Conservation (phyloP, 2,797 vertebrate species). For the Hylomyscus alleni region DNA sequence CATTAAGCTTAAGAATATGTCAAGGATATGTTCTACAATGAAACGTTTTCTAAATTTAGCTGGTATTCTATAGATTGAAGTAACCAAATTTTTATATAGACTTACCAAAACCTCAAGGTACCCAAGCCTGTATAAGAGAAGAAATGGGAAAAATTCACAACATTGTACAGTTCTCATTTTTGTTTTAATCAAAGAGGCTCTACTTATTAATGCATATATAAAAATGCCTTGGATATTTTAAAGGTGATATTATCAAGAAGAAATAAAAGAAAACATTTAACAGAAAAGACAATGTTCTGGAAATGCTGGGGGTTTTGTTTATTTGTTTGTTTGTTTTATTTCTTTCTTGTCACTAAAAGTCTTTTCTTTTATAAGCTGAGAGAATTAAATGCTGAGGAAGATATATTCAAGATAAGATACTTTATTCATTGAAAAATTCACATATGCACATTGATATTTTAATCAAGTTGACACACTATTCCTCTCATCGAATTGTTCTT, state of each 20-base stretch:
- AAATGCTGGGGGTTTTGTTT: background rate
- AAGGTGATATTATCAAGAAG: background rate
- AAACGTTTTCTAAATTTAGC: background rate
- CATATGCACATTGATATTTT: background rate
- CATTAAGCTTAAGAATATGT: background rate
- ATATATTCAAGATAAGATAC: background rate
- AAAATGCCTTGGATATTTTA: background rate
- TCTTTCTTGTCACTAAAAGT: background rate
- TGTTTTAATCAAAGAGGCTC: background rate
- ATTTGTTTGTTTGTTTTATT: background rate
- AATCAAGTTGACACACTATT: background rate
- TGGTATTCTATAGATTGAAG: background rate
- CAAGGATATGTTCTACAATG: background rate
- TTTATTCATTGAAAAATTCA: background rate
- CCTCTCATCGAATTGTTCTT: background rate
- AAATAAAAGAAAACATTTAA: background rate
- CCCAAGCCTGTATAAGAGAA: background rate
- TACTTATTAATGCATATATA: background rate
- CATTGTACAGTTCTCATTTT: background rate
- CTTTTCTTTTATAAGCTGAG: background rate
- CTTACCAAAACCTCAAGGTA: background rate
- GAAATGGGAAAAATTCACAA: background rate
- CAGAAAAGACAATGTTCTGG: background rate
- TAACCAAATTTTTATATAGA: background rate
- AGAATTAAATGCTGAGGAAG: background rate